Percentiles rank a stretch among this genome's conserved stretches.
Conservation (phyloP, 2,888 invertebrate species). For the Miltochrista miniata region DNA sequence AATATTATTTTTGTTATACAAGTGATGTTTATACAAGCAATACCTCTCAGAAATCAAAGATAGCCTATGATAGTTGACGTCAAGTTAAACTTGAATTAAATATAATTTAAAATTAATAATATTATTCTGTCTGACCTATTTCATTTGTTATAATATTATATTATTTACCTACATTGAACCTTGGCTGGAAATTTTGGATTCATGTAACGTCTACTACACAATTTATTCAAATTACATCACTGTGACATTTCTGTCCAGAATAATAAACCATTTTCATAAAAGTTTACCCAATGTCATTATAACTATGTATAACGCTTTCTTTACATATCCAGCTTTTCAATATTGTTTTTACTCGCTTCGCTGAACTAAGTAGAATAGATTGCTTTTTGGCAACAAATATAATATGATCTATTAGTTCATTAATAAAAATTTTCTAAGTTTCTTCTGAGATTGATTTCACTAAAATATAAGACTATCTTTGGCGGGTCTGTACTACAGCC, state of each 20-base stretch:
- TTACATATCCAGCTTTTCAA: neutral
- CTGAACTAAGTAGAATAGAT: neutral
- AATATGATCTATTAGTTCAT: constrained; percentile 13
- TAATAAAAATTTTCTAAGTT: constrained; percentile 20
- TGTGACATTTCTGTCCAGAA: constrained; percentile 9
- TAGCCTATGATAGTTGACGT: no score
- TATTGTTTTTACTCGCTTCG: constrained; percentile 7
- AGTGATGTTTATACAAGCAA: constrained; percentile 4
- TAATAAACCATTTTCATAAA: constrained; percentile 12
- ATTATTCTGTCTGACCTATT: no score
- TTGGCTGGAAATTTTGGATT: constrained; percentile 21
- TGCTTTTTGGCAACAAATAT: constrained; percentile 3
- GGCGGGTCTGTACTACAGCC: constrained; percentile 59
- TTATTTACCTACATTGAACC: constrained; percentile 34
- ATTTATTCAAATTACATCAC: constrained; percentile 11
- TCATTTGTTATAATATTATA: constrained; percentile 16
- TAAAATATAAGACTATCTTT: constrained; percentile 39
- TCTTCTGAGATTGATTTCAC: constrained; percentile 22
- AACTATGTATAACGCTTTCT: constrained; percentile 5
- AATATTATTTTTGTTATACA: constrained; percentile 16
- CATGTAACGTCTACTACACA: constrained; percentile 19
- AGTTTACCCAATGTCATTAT: constrained; percentile 11
- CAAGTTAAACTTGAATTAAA: no score
- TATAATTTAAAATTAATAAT: no score
- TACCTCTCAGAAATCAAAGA: constrained; percentile 12